These are phyloP conservation scores for Drosophila atripex DNA, from an alignment of 2,888 invertebrate species.

Conservation along the genomic window DNA sequence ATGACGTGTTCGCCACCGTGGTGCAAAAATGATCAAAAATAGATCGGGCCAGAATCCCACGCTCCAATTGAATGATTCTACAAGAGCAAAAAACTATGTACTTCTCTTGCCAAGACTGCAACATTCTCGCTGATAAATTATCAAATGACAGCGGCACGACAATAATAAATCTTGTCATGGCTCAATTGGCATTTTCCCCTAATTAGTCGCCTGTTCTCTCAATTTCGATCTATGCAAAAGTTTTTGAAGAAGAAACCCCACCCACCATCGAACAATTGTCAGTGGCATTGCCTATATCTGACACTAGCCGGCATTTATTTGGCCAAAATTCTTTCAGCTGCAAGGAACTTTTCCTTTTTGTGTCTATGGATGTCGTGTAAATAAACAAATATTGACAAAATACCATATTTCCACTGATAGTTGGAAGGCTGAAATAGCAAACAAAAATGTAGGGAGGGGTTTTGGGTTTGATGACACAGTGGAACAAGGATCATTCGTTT, in stretches of 20 bases:
- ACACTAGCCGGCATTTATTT: constrained; percentile 57
- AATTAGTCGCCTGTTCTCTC: constrained; percentile 25
- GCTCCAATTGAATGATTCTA: constrained; percentile 57
- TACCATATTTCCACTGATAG: constrained; percentile 24
- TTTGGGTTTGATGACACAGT: constrained; percentile 5
- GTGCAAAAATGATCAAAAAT: constrained; percentile 44
- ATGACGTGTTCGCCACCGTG: constrained; percentile 68
- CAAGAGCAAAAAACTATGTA: background rate
- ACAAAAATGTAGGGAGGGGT: constrained; percentile 1
- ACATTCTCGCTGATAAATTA: constrained; percentile 61
- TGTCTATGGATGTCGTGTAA: constrained; percentile 40
- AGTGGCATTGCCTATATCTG: constrained; percentile 21
- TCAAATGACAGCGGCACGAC: constrained; percentile 44
- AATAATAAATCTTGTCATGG: constrained; percentile 64
- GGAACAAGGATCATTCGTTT: background rate
- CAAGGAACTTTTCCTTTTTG: constrained; percentile 36
- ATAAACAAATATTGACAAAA: constrained; percentile 42
- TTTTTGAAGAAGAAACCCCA: background rate
- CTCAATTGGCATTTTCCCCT: constrained; percentile 56
- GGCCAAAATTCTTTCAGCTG: constrained; percentile 29
- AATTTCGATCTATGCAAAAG: constrained; percentile 35
- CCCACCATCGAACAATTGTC: background rate
- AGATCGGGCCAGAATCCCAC: constrained; percentile 47
- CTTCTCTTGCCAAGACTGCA: constrained; percentile 38
- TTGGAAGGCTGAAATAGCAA: constrained; percentile 27